phyloP scores from a whole-genome alignment of 2,797 vertebrate species.

The Arnoldichthys spilopterus region DNA sequence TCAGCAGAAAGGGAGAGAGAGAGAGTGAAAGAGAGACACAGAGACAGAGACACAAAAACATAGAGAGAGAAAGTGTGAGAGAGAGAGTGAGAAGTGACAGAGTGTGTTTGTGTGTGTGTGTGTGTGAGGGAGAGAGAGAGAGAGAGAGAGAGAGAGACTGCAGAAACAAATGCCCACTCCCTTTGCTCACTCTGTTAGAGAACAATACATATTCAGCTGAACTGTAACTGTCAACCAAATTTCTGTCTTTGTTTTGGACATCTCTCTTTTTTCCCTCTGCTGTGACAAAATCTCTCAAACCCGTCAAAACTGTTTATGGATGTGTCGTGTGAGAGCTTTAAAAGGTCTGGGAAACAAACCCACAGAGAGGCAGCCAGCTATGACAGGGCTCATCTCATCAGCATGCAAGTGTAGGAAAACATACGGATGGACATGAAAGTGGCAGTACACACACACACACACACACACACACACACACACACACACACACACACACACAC shows the following conservation, averaged over 20 bases:
- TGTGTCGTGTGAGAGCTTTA: slow-evolving; percentile 59
- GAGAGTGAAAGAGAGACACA: neutral
- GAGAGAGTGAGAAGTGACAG: no score
- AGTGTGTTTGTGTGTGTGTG: no score
- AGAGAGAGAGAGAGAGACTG: slow-evolving; percentile 25
- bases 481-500: slow-evolving; percentile 32
- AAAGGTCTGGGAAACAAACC: slow-evolving; percentile 55
- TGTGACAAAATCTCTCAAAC: slow-evolving; percentile 62
- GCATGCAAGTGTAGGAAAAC: slow-evolving; percentile 63
- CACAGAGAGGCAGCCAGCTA: slow-evolving; percentile 56
- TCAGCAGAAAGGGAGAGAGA: neutral
- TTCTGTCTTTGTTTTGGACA: slow-evolving; percentile 62
- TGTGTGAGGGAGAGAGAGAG: slow-evolving; percentile 13
- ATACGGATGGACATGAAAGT: slow-evolving; percentile 60
- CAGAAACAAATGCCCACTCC: slow-evolving; percentile 45
- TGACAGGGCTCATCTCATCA: slow-evolving; percentile 65
- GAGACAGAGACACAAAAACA: neutral
- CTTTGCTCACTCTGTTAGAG: slow-evolving; percentile 40
- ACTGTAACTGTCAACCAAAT: slow-evolving; percentile 61
- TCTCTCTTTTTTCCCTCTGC: slow-evolving; percentile 56
- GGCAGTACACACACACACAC: slow-evolving; percentile 42
- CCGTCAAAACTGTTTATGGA: slow-evolving; percentile 64
- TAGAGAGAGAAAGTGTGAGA: slow-evolving; percentile 7
- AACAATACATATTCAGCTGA: slow-evolving; percentile 59
- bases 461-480: slow-evolving; percentile 35